Evolutionary conservation across 2,888 invertebrate genomes (phyloP).

Genomic region (Drosophila anomelani): DNA sequence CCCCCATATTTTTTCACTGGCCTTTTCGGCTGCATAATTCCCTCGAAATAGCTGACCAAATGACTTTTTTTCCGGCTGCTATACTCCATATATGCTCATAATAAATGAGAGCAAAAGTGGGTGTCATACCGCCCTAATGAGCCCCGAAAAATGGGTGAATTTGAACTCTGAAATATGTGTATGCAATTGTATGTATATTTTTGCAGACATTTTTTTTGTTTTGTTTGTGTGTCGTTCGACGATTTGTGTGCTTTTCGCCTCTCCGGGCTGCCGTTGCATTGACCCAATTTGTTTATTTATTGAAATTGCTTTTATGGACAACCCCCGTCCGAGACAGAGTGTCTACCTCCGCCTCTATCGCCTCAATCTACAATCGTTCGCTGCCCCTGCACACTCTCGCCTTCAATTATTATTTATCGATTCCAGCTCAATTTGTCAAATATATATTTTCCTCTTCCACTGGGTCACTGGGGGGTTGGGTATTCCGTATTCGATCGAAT

Average conservation of each 20-base stretch:
- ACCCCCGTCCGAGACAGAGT: slow-evolving; percentile 34
- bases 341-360: slow-evolving; percentile 34
- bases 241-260: slow-evolving; percentile 12
- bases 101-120: slow-evolving; percentile 55
- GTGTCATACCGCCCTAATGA: slow-evolving; percentile 58
- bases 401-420: slow-evolving; percentile 72
- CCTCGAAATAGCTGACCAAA: slow-evolving; percentile 27
- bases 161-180: not conserved
- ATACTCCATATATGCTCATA: slow-evolving; percentile 50
- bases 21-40: slow-evolving; percentile 34
- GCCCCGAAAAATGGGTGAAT: slow-evolving; percentile 28
- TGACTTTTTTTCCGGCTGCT: slow-evolving; percentile 37
- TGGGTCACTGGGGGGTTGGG: slow-evolving; percentile 8
- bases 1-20: slow-evolving; percentile 22
- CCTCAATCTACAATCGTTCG: slow-evolving; percentile 40
- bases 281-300: slow-evolving; percentile 77
- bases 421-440: slow-evolving; percentile 70
- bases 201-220: slow-evolving; percentile 17
- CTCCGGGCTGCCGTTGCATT: slow-evolving; percentile 45
- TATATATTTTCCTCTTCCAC: slow-evolving; percentile 30
- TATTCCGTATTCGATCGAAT: slow-evolving; percentile 26
- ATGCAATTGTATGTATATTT: slow-evolving; percentile 9
- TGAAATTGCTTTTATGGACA: slow-evolving; percentile 67
- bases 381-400: slow-evolving; percentile 34
- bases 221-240: not conserved